These are phyloP conservation scores for Rhombomys opimus DNA, from an alignment of 2,113 vertebrate genomes.

Conservation along the genomic window DNA sequence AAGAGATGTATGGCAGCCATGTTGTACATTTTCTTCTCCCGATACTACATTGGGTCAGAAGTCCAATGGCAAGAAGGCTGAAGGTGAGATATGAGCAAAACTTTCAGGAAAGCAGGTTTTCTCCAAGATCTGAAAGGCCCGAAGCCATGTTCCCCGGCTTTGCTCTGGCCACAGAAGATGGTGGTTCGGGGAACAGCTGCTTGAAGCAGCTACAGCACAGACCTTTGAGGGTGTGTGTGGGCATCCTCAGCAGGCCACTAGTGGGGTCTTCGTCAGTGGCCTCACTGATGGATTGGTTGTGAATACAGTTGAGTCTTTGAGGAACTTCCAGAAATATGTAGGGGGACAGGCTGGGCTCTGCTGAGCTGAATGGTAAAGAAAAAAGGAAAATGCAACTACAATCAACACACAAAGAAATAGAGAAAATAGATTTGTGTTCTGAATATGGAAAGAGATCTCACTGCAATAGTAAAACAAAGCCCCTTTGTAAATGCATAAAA, in stretches of 20 bases:
- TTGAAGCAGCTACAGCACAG: not conserved
- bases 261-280: too few species aligned
- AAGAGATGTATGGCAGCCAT: not conserved
- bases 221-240: accelerated
- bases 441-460: not conserved
- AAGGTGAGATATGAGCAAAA: not conserved
- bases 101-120: not conserved
- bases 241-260: not conserved
- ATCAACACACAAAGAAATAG: not conserved
- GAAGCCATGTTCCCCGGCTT: not conserved
- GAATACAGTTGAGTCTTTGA: not conserved
- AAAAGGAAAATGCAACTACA: slow-evolving; percentile 15
- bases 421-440: not conserved
- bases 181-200: not conserved
- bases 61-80: not conserved
- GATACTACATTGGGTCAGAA: not conserved
- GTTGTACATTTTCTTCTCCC: not conserved
- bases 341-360: not conserved
- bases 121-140: not conserved
- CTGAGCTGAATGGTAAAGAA: not conserved
- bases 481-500: not conserved
- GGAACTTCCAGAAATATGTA: not conserved
- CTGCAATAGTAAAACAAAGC: not conserved
- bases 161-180: not conserved
- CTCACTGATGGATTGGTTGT: not conserved